Evolutionary conservation across 35 echinoderm and acorn worm species (phyloP).

Genomic region (Holothuria glaberrima): DNA sequence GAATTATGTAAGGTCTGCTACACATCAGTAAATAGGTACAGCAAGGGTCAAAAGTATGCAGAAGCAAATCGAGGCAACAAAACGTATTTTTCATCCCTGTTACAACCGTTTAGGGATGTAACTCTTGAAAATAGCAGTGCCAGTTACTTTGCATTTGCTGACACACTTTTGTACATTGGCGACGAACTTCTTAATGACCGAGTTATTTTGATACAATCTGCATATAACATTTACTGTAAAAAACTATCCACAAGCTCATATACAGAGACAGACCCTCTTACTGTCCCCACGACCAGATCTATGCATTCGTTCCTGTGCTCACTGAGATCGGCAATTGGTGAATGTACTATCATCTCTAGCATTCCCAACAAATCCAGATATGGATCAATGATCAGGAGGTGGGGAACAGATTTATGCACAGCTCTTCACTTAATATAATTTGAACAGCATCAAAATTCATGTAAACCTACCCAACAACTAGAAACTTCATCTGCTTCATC

Average conservation of each 20-base stretch:
- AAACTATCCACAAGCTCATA: not conserved
- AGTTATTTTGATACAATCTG: not conserved
- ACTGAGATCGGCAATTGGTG: slow-evolving; percentile 6
- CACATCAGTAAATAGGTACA: not conserved
- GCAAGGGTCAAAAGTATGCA: not conserved
- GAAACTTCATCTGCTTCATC: not conserved
- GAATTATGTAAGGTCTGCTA: slow-evolving; percentile 8
- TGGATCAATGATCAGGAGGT: slow-evolving; percentile 26
- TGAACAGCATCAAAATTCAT: not conserved
- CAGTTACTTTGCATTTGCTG: not conserved
- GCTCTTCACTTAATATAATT: not conserved
- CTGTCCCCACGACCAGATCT: not conserved
- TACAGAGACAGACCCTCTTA: not conserved
- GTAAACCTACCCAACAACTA: not conserved
- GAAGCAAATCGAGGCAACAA: not conserved
- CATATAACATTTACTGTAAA: not conserved
- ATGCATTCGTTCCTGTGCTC: not conserved
- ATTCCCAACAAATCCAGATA: not conserved
- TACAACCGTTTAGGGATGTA: not conserved
- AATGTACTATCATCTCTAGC: slow-evolving; percentile 1
- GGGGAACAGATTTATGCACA: not conserved
- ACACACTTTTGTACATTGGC: not conserved
- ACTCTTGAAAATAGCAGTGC: not conserved
- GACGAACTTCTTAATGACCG: not conserved
- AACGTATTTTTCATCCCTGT: slow-evolving; percentile 10